These are phyloP conservation scores for Busseola fusca DNA, from an alignment of 2,888 invertebrate genomes.

Conservation along the genomic window DNA sequence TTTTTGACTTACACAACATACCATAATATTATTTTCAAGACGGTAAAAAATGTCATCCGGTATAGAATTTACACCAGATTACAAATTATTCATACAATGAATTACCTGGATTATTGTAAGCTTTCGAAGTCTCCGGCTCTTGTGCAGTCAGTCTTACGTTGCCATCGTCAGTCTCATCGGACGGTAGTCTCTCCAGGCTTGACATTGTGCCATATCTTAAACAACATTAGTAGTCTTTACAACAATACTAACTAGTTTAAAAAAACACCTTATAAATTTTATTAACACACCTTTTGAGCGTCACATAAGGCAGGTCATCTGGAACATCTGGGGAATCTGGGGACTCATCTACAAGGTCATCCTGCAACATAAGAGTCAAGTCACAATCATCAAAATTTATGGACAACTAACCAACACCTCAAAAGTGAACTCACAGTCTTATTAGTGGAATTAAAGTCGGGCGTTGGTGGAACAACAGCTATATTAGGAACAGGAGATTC, in stretches of 20 bases:
- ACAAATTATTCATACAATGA: not conserved
- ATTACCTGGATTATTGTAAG: conserved; percentile 76
- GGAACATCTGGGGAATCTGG: conserved; percentile 91
- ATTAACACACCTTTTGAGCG: conserved; percentile 89
- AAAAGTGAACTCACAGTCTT: conserved; percentile 81
- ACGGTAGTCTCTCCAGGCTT: conserved; percentile 91
- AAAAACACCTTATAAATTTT: conserved; percentile 31
- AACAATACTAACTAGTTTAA: conserved; percentile 41
- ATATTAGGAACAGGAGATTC: conserved; percentile 91
- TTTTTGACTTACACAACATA: too few relatives aligned
- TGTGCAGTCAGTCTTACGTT: conserved; percentile 84
- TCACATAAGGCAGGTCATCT: conserved; percentile 93
- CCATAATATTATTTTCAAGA: too few relatives aligned
- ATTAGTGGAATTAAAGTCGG: conserved; percentile 88
- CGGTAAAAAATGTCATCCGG: too few relatives aligned
- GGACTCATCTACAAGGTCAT: conserved; percentile 90
- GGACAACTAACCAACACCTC: conserved; percentile 18
- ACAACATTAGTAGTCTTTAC: conserved; percentile 58
- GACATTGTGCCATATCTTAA: conserved; percentile 92
- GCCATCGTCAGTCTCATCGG: conserved; percentile 90
- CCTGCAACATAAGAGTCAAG: conserved; percentile 69
- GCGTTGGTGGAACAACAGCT: conserved; percentile 93
- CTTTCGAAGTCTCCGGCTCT: conserved; percentile 78
- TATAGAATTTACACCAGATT: not conserved
- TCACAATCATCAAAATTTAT: conserved; percentile 21